Evolutionary conservation across 2,113 vertebrate species (phyloP), one percentile per base, ranked within the genome.

Genomic region (Crotophaga sulcirostris): DNA sequence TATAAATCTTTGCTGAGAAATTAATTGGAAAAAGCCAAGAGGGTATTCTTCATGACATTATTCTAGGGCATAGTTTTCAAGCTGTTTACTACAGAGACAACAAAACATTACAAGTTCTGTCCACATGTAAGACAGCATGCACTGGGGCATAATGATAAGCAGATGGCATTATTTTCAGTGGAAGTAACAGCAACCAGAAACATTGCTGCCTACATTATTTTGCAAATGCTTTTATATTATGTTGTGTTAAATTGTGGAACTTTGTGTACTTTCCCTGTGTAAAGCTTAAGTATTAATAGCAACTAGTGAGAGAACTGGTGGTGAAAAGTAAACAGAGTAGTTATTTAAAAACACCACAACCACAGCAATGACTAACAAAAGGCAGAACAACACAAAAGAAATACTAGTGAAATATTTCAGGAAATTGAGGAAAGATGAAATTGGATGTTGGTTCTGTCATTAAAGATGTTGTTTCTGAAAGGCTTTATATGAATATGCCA

Each of bases 81-180:
- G 92, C 90, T 97, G 75, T 93, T 90, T 96, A 84, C 87, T 92
- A 79, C 45, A 83, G 83, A 92, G 87, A 93, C 29, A 91, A 44
- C 74, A 95, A 14, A 47, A 80, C 76, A 56, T 83, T 90, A 92
- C 62, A 89, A 89, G 79, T 84, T 89, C 66, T 93, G 74, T 92
- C 92, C 91, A 93, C 93, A 75, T 47, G 59, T 87, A 94, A 90
- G 92, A 93, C 67, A 83, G 66, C 69, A 93, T 74, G 67, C 83
- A 95, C 88, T 91, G 78, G 89, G 73, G 88, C 89, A 93, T 94
- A 93, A 88, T 91, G 93, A 93, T 94, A 95, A 95, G 81, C 95
- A 97, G 97, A 96, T 97, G 96, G 94, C 55, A 87, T 96, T 96
- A 92, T 95, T 95, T 97, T 91, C 85, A 92, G 88, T 94, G 93